phyloP scores from a whole-genome alignment of 2,797 vertebrate genomes.

The Pogoniulus pusillus region DNA sequence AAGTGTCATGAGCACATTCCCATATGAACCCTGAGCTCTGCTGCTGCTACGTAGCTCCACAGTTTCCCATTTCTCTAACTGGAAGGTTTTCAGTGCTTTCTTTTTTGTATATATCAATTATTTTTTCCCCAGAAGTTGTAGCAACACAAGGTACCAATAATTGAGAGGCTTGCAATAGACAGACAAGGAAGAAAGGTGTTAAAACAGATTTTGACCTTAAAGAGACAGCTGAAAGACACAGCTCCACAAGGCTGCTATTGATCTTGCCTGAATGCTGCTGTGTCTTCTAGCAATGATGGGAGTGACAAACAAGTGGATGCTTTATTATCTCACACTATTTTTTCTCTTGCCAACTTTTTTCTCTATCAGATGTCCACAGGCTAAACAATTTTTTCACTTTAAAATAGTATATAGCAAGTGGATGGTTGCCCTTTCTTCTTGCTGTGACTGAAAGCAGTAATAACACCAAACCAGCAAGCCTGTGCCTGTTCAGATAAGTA shows the following conservation, averaged over 20 bases:
- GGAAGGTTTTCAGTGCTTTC: neutral
- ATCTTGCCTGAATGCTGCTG: neutral
- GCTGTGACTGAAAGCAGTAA: neutral
- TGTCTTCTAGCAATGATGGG: neutral
- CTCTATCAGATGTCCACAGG: neutral
- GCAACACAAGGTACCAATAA: neutral
- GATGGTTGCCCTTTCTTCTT: neutral
- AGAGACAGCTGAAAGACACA: neutral
- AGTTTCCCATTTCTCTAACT: neutral
- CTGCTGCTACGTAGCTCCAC: neutral
- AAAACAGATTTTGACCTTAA: neutral
- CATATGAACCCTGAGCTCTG: neutral
- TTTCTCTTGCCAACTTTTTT: neutral
- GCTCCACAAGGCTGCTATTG: neutral
- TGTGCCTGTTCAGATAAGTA: neutral
- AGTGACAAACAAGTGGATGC: neutral
- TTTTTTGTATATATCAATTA: too few species aligned
- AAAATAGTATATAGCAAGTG: neutral
- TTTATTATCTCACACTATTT: neutral
- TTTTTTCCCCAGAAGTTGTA: neutral
- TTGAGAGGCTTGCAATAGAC: neutral
- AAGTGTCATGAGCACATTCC: neutral
- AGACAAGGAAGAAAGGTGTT: neutral
- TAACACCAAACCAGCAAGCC: neutral
- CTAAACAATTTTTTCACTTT: neutral